Percentiles rank a stretch among this genome's conserved stretches.
Evolutionary conservation across 2,888 invertebrate genomes (phyloP).

Genomic region (Drosophila meridionalis): DNA sequence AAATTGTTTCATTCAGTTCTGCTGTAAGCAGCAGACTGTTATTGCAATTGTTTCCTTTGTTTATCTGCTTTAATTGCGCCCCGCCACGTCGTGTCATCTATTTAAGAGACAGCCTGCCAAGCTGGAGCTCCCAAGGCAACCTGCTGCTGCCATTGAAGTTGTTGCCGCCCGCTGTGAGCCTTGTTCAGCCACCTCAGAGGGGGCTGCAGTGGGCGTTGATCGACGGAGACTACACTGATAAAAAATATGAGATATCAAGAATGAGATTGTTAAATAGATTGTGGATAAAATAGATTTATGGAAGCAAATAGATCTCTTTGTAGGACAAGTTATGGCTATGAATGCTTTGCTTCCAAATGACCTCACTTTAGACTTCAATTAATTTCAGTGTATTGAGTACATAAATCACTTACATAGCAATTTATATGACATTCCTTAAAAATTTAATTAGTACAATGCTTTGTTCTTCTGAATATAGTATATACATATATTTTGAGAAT

Average conservation of each 20-base stretch:
- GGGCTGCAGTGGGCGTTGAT: neutral
- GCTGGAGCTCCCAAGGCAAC: conserved; percentile 12
- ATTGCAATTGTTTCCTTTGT: conserved; percentile 75
- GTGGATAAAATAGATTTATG: neutral
- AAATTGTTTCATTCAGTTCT: conserved; percentile 54
- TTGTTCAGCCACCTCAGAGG: neutral
- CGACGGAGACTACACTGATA: conserved; percentile 19
- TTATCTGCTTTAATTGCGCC: conserved; percentile 75
- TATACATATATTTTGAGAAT: neutral
- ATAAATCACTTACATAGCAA: neutral
- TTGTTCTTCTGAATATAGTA: neutral
- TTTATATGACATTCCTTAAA: conserved; percentile 36
- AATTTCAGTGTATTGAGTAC: conserved; percentile 10
- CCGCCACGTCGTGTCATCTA: conserved; percentile 27
- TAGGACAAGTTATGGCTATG: neutral
- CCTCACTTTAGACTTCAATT: neutral
- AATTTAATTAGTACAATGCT: conserved; percentile 62
- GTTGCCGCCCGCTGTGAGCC: neutral
- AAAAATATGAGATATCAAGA: neutral
- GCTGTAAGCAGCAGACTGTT: conserved; percentile 57
- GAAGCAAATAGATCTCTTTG: accelerated
- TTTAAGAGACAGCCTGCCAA: conserved; percentile 29
- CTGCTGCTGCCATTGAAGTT: conserved; percentile 22
- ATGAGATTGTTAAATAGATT: neutral
- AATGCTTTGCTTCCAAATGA: neutral